These are phyloP conservation scores for Sycophila texana DNA, from an alignment of 2,888 invertebrate species.

Conservation along the genomic window DNA sequence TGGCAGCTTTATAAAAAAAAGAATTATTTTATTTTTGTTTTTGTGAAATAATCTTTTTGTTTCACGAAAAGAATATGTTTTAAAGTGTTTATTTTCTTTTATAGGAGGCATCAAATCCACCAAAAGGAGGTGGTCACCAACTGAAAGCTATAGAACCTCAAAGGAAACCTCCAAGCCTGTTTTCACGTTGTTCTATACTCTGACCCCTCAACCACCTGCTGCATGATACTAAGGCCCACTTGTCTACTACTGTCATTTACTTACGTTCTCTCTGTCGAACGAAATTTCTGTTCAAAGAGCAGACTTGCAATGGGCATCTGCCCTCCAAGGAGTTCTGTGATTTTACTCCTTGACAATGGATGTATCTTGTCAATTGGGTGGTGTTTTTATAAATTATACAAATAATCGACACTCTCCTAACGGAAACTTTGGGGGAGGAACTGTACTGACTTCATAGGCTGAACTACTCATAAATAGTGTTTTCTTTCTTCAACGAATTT, in stretches of 20 bases:
- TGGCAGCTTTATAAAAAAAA: neutral
- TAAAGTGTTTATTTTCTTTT: conserved; percentile 29
- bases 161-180: conserved; percentile 90
- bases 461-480: conserved; percentile 52
- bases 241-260: conserved; percentile 67
- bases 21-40: conserved; percentile 15
- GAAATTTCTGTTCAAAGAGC: conserved; percentile 67
- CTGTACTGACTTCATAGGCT: conserved; percentile 60
- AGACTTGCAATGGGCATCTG: conserved; percentile 59
- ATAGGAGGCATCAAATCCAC: conserved; percentile 93
- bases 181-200: conserved; percentile 91
- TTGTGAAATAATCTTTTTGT: conserved; percentile 5
- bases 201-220: conserved; percentile 80
- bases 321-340: conserved; percentile 65
- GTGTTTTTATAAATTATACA: conserved; percentile 64
- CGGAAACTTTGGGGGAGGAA: conserved; percentile 63
- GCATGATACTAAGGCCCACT: conserved; percentile 64
- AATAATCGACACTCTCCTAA: conserved; percentile 61
- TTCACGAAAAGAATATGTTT: neutral
- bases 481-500: conserved; percentile 51
- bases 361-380: conserved; percentile 62
- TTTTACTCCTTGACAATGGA: conserved; percentile 68
- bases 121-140: conserved; percentile 87
- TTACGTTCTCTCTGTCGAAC: conserved; percentile 70
- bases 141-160: conserved; percentile 86